Evolutionary conservation across 2,888 invertebrate genomes (phyloP).

Genomic region (Ceratothoa steindachneri): DNA sequence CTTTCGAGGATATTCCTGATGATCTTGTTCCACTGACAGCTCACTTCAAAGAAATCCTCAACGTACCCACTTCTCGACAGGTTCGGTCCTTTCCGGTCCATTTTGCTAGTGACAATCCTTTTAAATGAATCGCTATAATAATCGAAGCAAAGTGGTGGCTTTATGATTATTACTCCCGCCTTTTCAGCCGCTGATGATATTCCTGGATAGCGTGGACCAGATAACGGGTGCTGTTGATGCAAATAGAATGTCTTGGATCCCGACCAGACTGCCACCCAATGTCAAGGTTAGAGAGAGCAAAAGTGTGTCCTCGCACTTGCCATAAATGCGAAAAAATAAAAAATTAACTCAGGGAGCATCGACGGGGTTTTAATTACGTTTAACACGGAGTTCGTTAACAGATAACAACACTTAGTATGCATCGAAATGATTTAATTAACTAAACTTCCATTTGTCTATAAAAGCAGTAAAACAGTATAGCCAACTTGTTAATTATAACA

Average conservation of each 20-base stretch:
- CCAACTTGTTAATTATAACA: no score
- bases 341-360: neutral
- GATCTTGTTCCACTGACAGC: slow-evolving; percentile 92
- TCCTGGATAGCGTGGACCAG: slow-evolving; percentile 94
- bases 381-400: no score
- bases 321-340: neutral
- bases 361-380: neutral
- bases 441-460: no score
- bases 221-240: slow-evolving; percentile 82
- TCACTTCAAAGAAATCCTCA: slow-evolving; percentile 88
- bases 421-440: no score
- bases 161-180: neutral
- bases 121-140: neutral
- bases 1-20: slow-evolving; percentile 90
- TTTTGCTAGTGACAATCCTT: neutral
- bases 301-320: neutral
- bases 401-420: no score
- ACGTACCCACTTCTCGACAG: slow-evolving; percentile 73
- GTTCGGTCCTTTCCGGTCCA: slow-evolving; percentile 15
- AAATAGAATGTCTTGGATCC: slow-evolving; percentile 93
- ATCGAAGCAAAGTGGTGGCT: neutral
- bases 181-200: slow-evolving; percentile 71
- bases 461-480: no score
- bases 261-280: slow-evolving; percentile 78
- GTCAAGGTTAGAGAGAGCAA: slow-evolving; percentile 66